Conservation (phyloP, 2,113 vertebrate genomes). For the Grammomys surdaster region DNA sequence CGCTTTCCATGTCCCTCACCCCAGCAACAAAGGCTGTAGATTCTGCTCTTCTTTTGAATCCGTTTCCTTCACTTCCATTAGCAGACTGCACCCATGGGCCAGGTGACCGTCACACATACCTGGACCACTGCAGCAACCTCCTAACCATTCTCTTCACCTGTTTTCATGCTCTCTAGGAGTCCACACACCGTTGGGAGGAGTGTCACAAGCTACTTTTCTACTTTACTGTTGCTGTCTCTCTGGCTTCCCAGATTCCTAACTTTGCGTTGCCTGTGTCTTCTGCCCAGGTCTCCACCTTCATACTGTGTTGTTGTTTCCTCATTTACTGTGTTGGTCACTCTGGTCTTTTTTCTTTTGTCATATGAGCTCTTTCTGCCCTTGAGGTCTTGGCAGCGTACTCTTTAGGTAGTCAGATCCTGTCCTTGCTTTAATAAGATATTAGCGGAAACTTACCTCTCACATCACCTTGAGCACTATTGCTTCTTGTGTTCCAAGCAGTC, state of each 20-base stretch:
- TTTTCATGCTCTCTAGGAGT: neutral
- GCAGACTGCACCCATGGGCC: neutral
- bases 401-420: neutral
- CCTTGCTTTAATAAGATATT: constrained; percentile 2
- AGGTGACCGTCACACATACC: neutral
- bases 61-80: neutral
- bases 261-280: neutral
- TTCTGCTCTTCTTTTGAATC: constrained; percentile 4
- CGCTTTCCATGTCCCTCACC: neutral
- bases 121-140: neutral
- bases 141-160: neutral
- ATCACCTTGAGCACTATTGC: neutral
- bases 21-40: neutral
- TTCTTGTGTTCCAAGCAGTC: neutral
- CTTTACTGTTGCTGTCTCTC: neutral
- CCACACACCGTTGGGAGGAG: neutral
- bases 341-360: constrained; percentile 12
- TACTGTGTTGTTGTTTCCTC: neutral
- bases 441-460: neutral
- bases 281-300: neutral
- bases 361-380: neutral
- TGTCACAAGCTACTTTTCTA: neutral
- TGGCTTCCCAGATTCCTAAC: neutral
- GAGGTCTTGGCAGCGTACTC: constrained; percentile 7
- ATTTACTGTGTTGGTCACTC: neutral